Base-by-base conservation (phyloP, 2,888 invertebrate species). In the Caenorhabditis angaria region DNA sequence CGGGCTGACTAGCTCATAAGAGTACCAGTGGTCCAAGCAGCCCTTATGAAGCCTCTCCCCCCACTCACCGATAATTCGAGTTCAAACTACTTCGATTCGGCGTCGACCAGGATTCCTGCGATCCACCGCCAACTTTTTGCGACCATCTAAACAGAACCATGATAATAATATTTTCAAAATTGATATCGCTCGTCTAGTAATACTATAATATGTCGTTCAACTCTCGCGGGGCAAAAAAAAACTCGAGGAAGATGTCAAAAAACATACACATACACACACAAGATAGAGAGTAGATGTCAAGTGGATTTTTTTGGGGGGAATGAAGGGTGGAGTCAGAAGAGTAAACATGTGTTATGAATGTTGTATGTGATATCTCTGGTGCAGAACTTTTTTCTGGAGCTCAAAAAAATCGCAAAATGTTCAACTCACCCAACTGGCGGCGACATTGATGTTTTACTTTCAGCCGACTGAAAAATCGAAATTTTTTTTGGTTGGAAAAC, bases 41-140 rank as follows among this genome's bases (percentile, higher is more conserved):
- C n/a, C n/a, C n/a, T n/a, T n/a, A n/a, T n/a, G n/a, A n/a, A n/a
- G n/a, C n/a, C n/a, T n/a, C n/a, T n/a, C n/a, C n/a, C n/a, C n/a
- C n/a, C n/a, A n/a, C 24, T 57, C 12, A 75, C 76, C 76, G 63
- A 27, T 73, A 76, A 56, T 67, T 67, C 29, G 76, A 76, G 47
- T 67, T 76, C 54, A 73, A 64, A 67, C 76, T 76, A 66, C 64
- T 76, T 22, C 78, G 62, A 59, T 78, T 76, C 41, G 72, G 72
- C n/a, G 71, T 63, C 20, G 68, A 65, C 73, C 73, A 73, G 18
- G 68, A 68, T 25, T 73, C 73, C 24, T 65, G 68, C 25, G 73
- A 73, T 18, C 73, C 72, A 61, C 58, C 68, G 24, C 66, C 66
- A 53, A 64, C 63, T n/a, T 64, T 65, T 53, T 41, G 41, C 10